phyloP scores from a whole-genome alignment of 2,888 invertebrate genomes.

The Aplocera efformata region DNA sequence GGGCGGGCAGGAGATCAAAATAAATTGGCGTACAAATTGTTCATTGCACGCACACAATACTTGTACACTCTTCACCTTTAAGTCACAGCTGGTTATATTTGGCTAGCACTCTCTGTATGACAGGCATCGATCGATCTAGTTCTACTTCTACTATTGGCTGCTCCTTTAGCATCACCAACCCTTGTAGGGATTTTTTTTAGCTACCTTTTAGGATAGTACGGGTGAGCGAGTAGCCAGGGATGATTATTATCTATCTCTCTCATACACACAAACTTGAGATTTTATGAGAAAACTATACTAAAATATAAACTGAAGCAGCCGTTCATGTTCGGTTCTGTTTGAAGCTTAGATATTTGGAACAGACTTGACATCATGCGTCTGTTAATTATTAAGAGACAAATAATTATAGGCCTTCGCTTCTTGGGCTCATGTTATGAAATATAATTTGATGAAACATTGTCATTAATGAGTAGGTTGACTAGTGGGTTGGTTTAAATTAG shows the following conservation, averaged over 20 bases:
- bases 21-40: slow-evolving; percentile 23
- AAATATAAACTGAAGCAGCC: slow-evolving; percentile 1
- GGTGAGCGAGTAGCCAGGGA: no score
- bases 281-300: no score
- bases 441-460: slow-evolving; percentile 14
- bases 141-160: no score
- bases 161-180: no score
- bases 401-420: slow-evolving; percentile 16
- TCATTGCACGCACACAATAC: slow-evolving; percentile 15
- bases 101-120: slow-evolving; percentile 1
- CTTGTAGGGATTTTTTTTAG: no score
- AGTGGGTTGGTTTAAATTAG: slow-evolving; percentile 10
- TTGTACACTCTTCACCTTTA: slow-evolving; percentile 17
- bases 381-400: slow-evolving; percentile 10
- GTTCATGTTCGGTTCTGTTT: slow-evolving; percentile 1
- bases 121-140: no score
- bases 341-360: slow-evolving; percentile 13
- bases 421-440: slow-evolving; percentile 6
- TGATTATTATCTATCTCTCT: no score
- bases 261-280: no score
- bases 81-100: slow-evolving; percentile 1
- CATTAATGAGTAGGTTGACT: slow-evolving; percentile 12
- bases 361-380: slow-evolving; percentile 18
- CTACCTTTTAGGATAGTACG: no score
- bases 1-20: slow-evolving; percentile 19